Percentiles rank a stretch among this genome's conserved stretches.
Conservation (phyloP, 2,113 vertebrate genomes). For the Sus scrofa region T2T-Sscrofa CM000830.6:48827501-48828000, state of each 20-base stretch:
- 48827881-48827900: neutral
- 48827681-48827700: neutral
- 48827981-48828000: neutral
- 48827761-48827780: neutral
- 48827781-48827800: neutral
- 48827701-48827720: neutral
- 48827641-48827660: neutral
- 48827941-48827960: neutral
- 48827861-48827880: neutral
- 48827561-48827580: no score
- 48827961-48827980: neutral
- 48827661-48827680: neutral
- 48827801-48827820: neutral
- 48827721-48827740: neutral
- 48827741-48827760: neutral
- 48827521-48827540: no score
- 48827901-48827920: neutral
- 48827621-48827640: neutral
- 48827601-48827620: no score
- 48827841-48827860: neutral
- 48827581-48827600: no score
- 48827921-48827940: neutral
- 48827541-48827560: no score
- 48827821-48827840: neutral
- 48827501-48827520: no score